Conservation (phyloP, 1,140 invertebrate species). For the Drosophila santomea region DNA sequence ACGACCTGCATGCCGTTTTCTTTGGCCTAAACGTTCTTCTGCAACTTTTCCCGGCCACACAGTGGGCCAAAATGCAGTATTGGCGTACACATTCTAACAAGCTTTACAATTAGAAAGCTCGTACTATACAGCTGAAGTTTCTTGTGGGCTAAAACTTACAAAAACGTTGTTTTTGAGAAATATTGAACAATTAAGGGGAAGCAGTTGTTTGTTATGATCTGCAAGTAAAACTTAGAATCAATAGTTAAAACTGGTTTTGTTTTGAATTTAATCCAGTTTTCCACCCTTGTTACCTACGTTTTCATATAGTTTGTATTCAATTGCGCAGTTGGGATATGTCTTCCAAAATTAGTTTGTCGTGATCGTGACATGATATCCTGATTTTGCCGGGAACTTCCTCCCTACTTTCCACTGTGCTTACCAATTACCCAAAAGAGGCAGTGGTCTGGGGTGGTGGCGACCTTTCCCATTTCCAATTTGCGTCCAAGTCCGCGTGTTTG, state of each 20-base stretch:
- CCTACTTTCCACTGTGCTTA: conserved; percentile 13
- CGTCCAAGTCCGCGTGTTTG: conserved; percentile 53
- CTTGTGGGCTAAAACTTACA: too few species aligned
- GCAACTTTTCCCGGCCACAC: conserved; percentile 26
- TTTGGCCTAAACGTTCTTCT: conserved; percentile 32
- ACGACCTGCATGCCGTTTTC: conserved; percentile 30
- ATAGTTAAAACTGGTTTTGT: too few species aligned
- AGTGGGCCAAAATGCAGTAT: conserved; percentile 6
- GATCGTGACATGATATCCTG: background rate
- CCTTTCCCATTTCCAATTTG: conserved; percentile 45
- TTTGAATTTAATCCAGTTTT: too few species aligned
- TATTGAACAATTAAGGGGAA: too few species aligned
- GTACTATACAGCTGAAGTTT: too few species aligned
- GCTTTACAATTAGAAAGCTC: too few species aligned
- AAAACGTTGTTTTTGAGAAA: too few species aligned
- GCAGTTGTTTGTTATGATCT: too few species aligned
- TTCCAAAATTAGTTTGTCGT: background rate
- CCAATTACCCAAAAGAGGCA: conserved; percentile 40
- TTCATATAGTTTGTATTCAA: too few species aligned
- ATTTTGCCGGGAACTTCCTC: background rate
- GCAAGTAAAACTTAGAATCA: too few species aligned
- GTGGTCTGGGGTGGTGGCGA: conserved; percentile 21
- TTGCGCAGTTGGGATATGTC: too few species aligned
- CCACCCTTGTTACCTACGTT: too few species aligned
- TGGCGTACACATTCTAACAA: background rate